Conservation (phyloP, 2,797 vertebrate genomes). For the Potorous gilbertii region DNA sequence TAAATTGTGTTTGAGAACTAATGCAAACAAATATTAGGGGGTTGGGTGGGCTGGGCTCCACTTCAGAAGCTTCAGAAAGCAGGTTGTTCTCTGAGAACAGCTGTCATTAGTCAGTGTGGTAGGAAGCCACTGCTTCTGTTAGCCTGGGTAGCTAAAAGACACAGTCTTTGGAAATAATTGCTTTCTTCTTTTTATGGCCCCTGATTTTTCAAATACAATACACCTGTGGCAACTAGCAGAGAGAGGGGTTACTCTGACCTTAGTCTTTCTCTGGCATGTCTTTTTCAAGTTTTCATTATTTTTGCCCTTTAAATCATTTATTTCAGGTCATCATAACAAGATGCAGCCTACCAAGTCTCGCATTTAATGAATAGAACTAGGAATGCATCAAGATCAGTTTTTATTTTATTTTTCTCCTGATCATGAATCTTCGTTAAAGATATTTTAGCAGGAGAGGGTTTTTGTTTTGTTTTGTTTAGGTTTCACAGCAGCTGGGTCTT, state of each 20-base stretch:
- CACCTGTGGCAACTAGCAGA: background rate
- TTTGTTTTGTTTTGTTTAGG: background rate
- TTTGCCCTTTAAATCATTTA: conserved; percentile 3
- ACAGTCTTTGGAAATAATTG: background rate
- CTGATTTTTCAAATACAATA: background rate
- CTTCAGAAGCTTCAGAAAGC: background rate
- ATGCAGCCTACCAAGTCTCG: background rate
- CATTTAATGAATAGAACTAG: background rate
- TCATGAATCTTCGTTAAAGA: conserved; percentile 1
- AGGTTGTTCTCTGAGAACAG: background rate
- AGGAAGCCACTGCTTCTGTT: conserved; percentile 29
- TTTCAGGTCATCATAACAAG: background rate
- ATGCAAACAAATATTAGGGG: background rate
- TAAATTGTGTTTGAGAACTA: background rate
- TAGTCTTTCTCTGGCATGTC: background rate
- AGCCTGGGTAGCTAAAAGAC: background rate
- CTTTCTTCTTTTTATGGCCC: background rate
- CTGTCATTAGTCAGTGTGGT: background rate
- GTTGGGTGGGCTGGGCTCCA: background rate
- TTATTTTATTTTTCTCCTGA: background rate
- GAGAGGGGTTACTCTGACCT: conserved; percentile 5
- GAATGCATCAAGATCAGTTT: background rate
- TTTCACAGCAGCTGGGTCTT: background rate
- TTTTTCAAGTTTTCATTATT: background rate
- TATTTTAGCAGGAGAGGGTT: background rate